Percentiles rank a stretch among this genome's conserved stretches.
phyloP scores from a whole-genome alignment of 2,797 vertebrate genomes.

The Typhlichthys eigenmanni region DNA sequence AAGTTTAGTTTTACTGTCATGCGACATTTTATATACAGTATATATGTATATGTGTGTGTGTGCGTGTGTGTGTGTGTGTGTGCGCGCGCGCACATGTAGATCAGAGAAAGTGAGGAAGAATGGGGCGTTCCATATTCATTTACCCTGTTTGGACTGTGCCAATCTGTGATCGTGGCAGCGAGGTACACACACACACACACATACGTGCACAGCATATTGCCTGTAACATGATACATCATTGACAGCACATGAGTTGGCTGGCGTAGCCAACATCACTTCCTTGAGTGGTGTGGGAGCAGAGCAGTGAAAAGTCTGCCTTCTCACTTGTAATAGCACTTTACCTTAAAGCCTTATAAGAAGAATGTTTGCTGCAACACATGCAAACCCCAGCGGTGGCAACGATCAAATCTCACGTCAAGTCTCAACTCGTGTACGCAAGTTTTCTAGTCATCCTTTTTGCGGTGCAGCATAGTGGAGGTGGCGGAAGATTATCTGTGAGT shows the following conservation, averaged over 20 bases:
- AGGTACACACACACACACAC: slow-evolving; percentile 74
- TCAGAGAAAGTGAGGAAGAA: slow-evolving; percentile 92
- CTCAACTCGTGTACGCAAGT: too few species aligned
- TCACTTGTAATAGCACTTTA: too few species aligned
- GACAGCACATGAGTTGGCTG: background rate
- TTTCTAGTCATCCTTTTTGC: too few species aligned
- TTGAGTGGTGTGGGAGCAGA: too few species aligned
- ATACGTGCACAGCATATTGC: background rate
- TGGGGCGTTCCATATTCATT: slow-evolving; percentile 95
- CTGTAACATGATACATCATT: background rate
- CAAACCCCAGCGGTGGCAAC: too few species aligned
- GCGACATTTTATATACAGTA: background rate
- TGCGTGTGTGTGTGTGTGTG: slow-evolving; percentile 9
- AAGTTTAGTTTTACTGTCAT: background rate
- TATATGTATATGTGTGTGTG: slow-evolving; percentile 3
- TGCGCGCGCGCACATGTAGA: slow-evolving; percentile 67
- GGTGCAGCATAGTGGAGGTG: too few species aligned
- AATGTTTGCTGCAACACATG: too few species aligned
- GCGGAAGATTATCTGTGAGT: too few species aligned
- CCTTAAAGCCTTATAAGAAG: too few species aligned
- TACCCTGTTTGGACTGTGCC: slow-evolving; percentile 88
- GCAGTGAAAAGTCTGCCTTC: too few species aligned
- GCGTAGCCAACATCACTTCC: too few species aligned
- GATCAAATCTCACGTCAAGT: too few species aligned
- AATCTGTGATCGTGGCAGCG: slow-evolving; percentile 91